Evolutionary conservation across 2,888 invertebrate genomes (phyloP).

Genomic region (Cephus pulcher): DNA sequence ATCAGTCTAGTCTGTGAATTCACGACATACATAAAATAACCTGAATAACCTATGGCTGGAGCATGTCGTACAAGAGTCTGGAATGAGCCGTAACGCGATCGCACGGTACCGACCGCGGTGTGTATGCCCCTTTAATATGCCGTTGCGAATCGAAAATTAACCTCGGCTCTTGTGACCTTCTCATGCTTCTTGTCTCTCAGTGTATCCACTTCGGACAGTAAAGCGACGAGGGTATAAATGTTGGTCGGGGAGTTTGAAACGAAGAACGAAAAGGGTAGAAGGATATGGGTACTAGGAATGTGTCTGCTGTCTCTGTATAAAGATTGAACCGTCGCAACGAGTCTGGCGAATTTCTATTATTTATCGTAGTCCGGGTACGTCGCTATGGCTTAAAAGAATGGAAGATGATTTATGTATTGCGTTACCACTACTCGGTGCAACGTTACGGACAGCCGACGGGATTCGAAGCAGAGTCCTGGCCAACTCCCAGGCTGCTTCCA

Average conservation of each 20-base stretch:
- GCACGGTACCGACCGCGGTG: not conserved
- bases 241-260: not conserved
- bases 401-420: not conserved
- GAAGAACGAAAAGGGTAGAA: not conserved
- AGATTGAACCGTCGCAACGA: not conserved
- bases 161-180: not conserved
- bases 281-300: not conserved
- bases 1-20: slow-evolving; percentile 3
- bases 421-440: not conserved
- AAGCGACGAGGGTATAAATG: not conserved
- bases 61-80: slow-evolving; percentile 5
- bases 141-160: not conserved
- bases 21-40: not conserved
- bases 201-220: not conserved
- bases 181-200: not conserved
- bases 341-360: not conserved
- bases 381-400: not conserved
- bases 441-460: not conserved
- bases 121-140: not conserved
- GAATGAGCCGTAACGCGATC: not conserved
- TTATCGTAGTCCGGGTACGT: not conserved
- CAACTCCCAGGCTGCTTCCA: not conserved
- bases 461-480: not conserved
- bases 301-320: not conserved
- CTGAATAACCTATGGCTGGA: slow-evolving; percentile 12